phyloP scores from a whole-genome alignment of 1,140 invertebrate species.

The Nasonia giraulti region DNA sequence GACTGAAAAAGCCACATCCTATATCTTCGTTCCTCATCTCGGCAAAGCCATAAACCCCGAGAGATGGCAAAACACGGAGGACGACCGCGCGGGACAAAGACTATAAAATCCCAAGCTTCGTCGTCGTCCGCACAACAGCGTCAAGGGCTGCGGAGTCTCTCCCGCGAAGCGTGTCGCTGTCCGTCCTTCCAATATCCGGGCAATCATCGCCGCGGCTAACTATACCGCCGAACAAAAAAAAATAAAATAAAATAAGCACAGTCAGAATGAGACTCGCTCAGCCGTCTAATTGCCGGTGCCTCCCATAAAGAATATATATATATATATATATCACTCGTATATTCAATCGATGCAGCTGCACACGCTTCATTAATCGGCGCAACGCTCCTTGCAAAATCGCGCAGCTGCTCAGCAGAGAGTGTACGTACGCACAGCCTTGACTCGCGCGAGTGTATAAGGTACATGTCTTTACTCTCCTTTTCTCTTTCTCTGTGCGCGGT shows the following conservation, averaged over 20 bases:
- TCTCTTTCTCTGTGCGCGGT: not conserved
- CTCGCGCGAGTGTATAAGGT: not conserved
- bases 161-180: constrained; percentile 21
- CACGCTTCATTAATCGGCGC: constrained; percentile 26
- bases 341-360: not conserved
- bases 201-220: constrained; percentile 8
- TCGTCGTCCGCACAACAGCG: not conserved
- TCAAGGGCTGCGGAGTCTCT: not conserved
- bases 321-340: not conserved
- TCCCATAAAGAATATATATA: too few species aligned
- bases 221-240: not conserved
- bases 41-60: not conserved
- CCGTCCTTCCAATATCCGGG: constrained; percentile 40
- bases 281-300: not conserved
- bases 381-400: constrained; percentile 32
- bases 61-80: not conserved
- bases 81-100: not conserved
- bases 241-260: not conserved
- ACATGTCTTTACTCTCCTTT: not conserved
- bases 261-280: not conserved
- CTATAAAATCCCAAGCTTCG: not conserved
- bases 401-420: not conserved
- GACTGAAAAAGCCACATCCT: not conserved
- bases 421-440: not conserved
- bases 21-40: not conserved